Evolutionary conservation across 2,113 vertebrate genomes (phyloP).

Genomic region (Mirounga angustirostris): DNA sequence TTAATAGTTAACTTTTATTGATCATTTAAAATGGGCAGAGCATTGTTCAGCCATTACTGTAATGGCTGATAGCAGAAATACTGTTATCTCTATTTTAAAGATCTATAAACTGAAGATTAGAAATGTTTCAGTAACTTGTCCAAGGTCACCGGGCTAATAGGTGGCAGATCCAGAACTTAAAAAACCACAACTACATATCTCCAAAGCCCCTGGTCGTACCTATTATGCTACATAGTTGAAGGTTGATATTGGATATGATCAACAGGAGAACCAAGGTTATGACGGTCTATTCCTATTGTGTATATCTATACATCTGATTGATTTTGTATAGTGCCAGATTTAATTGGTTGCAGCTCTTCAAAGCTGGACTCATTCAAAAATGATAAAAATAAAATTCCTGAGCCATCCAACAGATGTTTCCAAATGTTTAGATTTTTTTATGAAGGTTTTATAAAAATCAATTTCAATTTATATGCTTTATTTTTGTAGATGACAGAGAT

Average conservation of each 20-base stretch:
- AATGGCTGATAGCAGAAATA: conserved; percentile 12
- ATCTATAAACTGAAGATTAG: conserved; percentile 16
- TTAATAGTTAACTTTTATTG: conserved; percentile 32
- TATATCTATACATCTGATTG: background rate
- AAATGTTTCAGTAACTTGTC: conserved; percentile 6
- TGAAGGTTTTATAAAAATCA: conserved; percentile 86
- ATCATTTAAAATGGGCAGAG: conserved; percentile 31
- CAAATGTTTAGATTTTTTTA: conserved; percentile 85
- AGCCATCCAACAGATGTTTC: conserved; percentile 83
- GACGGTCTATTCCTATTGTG: background rate
- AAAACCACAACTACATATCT: background rate
- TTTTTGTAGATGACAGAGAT: conserved; percentile 78
- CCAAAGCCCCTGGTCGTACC: background rate
- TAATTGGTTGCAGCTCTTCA: conserved; percentile 63
- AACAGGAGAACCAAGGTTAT: background rate
- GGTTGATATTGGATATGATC: background rate
- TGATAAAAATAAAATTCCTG: conserved; percentile 74
- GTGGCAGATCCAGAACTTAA: background rate
- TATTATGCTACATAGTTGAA: background rate
- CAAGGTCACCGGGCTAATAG: background rate
- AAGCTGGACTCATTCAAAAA: conserved; percentile 70
- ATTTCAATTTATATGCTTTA: conserved; percentile 82
- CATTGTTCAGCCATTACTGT: background rate
- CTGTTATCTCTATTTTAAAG: background rate
- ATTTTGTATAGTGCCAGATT: background rate